phyloP scores from a whole-genome alignment of 2,797 vertebrate genomes.

The Alcedo quadribrachys region DNA sequence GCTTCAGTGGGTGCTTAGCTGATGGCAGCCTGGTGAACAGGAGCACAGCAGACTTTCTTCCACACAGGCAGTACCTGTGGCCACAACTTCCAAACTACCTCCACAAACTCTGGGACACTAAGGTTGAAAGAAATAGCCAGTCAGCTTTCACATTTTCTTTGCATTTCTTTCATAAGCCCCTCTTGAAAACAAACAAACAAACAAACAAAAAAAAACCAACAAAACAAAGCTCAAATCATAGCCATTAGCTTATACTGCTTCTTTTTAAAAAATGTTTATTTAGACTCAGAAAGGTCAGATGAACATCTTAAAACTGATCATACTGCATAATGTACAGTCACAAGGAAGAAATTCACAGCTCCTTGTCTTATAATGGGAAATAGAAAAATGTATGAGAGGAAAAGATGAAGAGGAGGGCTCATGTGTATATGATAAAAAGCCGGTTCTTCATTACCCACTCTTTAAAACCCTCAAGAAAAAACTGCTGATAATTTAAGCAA shows the following conservation, averaged over 20 bases:
- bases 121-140: neutral
- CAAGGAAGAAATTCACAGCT: neutral
- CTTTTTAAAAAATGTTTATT: neutral
- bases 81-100: neutral
- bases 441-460: neutral
- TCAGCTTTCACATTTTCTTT: neutral
- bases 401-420: neutral
- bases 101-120: neutral
- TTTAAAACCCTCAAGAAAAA: neutral
- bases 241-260: neutral
- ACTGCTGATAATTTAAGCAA: neutral
- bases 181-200: neutral
- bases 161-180: neutral
- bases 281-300: neutral
- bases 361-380: neutral
- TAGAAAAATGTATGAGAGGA: neutral
- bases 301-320: neutral
- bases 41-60: neutral
- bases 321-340: neutral
- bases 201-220: neutral
- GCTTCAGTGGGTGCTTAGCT: neutral
- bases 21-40: neutral
- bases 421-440: rapidly evolving
- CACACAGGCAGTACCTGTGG: neutral
- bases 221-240: neutral